Evolutionary conservation across 2,113 vertebrate genomes (phyloP).

Genomic region (Halcyon senegalensis): DNA sequence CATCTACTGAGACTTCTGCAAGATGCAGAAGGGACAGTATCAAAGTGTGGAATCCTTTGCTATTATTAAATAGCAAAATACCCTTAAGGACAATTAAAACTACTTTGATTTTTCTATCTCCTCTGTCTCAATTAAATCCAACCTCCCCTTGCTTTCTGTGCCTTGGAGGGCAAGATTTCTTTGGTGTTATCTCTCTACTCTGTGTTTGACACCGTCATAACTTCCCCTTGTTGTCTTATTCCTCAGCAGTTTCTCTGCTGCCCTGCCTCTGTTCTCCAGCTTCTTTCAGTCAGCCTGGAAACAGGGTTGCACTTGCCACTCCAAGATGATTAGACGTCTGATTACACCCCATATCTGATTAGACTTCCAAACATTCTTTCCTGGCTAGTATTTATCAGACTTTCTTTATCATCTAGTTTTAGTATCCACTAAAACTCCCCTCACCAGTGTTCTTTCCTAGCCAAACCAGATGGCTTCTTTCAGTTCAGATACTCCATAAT

Average conservation of each 20-base stretch:
- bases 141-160: background rate
- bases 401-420: background rate
- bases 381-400: background rate
- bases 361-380: background rate
- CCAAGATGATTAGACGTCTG: background rate
- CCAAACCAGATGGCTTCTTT: background rate
- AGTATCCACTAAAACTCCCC: fast-evolving
- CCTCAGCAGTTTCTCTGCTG: background rate
- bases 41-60: background rate
- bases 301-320: background rate
- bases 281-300: background rate
- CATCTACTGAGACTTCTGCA: background rate
- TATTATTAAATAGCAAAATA: background rate
- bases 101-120: background rate
- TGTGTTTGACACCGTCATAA: background rate
- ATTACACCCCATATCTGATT: background rate
- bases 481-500: background rate
- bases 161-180: background rate
- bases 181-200: background rate
- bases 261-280: background rate
- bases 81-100: background rate
- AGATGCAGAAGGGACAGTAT: background rate
- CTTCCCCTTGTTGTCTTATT: background rate
- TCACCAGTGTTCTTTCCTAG: background rate
- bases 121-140: background rate